These are phyloP conservation scores for Daboia siamensis DNA, from an alignment of 2,113 vertebrate genomes.

Conservation along the genomic window DNA sequence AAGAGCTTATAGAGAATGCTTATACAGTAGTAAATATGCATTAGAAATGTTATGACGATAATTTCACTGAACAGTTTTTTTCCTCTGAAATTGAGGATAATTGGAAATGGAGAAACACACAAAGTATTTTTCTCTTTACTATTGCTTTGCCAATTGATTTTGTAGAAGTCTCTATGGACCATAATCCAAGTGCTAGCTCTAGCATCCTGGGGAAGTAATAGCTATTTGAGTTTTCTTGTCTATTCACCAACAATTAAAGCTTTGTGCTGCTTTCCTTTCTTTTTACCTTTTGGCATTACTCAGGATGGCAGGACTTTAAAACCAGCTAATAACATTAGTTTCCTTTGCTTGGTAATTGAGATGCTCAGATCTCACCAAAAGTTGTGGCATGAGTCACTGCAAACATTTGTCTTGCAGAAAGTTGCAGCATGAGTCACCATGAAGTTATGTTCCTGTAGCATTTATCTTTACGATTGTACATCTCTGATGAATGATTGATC, in stretches of 20 bases:
- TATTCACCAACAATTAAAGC: not conserved
- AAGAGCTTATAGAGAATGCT: too few relatives aligned
- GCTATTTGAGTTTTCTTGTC: not conserved
- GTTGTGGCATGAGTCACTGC: not conserved
- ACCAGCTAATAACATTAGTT: not conserved
- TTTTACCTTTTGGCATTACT: not conserved
- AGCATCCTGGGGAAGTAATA: not conserved
- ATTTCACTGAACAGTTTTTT: not conserved
- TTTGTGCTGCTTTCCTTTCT: not conserved
- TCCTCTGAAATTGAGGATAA: not conserved
- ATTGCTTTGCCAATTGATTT: not conserved
- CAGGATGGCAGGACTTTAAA: not conserved
- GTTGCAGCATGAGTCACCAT: slow-evolving; percentile 3
- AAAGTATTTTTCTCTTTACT: not conserved
- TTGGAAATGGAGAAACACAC: not conserved
- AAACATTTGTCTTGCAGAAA: not conserved
- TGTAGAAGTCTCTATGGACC: not conserved
- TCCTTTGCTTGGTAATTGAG: slow-evolving; percentile 1
- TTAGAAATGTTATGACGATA: not conserved
- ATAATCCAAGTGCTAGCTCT: not conserved
- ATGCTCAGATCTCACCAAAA: not conserved
- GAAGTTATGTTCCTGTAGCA: not conserved
- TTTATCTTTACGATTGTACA: not conserved
- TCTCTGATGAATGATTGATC: not conserved
- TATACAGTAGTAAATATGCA: not conserved